Evolutionary conservation across 2,888 invertebrate species (phyloP).

Genomic region (Cataglyphis albicans): DNA sequence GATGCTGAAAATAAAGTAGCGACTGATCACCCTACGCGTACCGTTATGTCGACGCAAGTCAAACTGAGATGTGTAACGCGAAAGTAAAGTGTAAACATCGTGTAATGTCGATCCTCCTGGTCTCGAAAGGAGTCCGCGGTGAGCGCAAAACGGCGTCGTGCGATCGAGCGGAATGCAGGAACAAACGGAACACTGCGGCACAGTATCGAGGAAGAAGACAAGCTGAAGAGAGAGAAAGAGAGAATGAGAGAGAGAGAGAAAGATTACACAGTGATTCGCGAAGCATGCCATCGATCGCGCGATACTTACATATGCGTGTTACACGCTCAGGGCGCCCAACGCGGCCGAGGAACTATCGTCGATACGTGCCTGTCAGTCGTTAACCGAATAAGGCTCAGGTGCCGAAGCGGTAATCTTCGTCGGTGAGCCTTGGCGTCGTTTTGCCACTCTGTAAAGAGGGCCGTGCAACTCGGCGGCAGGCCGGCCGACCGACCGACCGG

Average conservation of each 20-base stretch:
- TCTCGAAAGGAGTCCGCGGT: constrained; percentile 67
- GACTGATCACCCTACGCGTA: constrained; percentile 23
- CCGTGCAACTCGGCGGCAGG: constrained; percentile 26
- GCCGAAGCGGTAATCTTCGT: constrained; percentile 66
- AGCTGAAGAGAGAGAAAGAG: constrained; percentile 27
- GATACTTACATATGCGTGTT: constrained; percentile 38
- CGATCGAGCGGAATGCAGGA: constrained; percentile 47
- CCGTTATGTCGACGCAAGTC: constrained; percentile 46
- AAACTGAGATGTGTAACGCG: constrained; percentile 45
- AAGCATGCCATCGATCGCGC: constrained; percentile 48
- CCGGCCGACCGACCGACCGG: background rate
- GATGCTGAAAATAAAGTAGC: background rate
- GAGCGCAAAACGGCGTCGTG: constrained; percentile 48
- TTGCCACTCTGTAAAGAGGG: constrained; percentile 58
- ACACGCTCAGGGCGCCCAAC: constrained; percentile 16
- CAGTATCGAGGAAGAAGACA: constrained; percentile 22
- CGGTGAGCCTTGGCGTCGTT: constrained; percentile 53
- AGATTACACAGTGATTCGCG: constrained; percentile 54
- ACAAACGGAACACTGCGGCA: constrained; percentile 42
- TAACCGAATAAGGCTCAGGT: constrained; percentile 73
- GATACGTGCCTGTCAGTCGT: constrained; percentile 61
- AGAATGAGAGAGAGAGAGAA: constrained; percentile 36
- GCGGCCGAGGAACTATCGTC: constrained; percentile 47
- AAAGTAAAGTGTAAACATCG: constrained; percentile 69
- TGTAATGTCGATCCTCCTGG: constrained; percentile 67